phyloP scores from a whole-genome alignment of 2,797 vertebrate species.

The Sternarchorhynchus goeldii region DNA sequence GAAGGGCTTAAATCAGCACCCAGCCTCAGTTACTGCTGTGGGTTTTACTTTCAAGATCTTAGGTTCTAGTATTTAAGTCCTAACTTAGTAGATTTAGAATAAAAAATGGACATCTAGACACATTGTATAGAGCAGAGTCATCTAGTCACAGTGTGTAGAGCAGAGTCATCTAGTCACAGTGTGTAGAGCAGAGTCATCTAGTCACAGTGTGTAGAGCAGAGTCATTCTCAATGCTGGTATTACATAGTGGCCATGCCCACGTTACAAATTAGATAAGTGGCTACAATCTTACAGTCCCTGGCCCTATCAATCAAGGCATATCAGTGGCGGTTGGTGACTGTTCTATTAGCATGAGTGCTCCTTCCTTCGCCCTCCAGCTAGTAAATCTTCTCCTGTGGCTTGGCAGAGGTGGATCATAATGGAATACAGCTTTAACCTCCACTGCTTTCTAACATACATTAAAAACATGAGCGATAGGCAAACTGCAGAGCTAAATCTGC shows the following conservation, averaged over 20 bases:
- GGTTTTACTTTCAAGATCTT: background rate
- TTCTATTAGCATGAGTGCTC: slow-evolving; percentile 31
- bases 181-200: too few relatives aligned
- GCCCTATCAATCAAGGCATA: slow-evolving; percentile 11
- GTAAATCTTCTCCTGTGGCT: slow-evolving; percentile 31
- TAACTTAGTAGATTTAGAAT: too few relatives aligned
- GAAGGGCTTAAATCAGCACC: background rate
- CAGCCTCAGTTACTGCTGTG: background rate
- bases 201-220: too few relatives aligned
- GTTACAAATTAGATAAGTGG: slow-evolving; percentile 26
- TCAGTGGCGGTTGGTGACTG: slow-evolving; percentile 22
- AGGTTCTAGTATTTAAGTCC: too few relatives aligned
- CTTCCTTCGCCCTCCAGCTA: background rate
- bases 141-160: too few relatives aligned
- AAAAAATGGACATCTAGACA: too few relatives aligned
- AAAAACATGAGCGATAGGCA: background rate
- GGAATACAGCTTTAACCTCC: slow-evolving; percentile 16
- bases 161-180: background rate
- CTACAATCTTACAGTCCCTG: slow-evolving; percentile 5
- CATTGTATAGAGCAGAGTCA: too few relatives aligned
- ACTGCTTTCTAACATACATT: slow-evolving; percentile 3
- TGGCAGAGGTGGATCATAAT: slow-evolving; percentile 16
- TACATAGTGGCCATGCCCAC: background rate
- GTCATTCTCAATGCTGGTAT: background rate
- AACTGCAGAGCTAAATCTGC: background rate